Conservation (phyloP, 2,797 vertebrate species). For the Spea hammondii region DNA sequence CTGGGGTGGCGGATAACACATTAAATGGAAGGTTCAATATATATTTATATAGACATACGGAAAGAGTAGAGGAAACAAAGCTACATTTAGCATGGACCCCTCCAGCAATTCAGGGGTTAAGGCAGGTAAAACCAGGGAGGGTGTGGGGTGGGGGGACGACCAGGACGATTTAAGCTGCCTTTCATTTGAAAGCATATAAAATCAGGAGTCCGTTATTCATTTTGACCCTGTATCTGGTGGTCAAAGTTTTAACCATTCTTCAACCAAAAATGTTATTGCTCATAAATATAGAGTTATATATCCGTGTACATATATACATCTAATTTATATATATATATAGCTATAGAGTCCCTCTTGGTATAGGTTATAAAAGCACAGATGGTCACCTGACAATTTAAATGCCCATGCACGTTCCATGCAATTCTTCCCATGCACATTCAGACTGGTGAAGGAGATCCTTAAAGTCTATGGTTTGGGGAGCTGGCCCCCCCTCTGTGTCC, state of each 20-base stretch:
- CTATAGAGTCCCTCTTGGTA: conserved; percentile 43
- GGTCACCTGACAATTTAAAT: conserved; percentile 53
- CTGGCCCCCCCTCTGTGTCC: conserved; percentile 29
- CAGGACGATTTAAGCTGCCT: conserved; percentile 36
- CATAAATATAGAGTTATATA: conserved; percentile 53
- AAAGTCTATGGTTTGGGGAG: conserved; percentile 34
- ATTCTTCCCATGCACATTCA: conserved; percentile 52
- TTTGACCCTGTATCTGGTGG: conserved; percentile 33
- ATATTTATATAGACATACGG: conserved; percentile 5
- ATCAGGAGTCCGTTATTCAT: conserved; percentile 29
- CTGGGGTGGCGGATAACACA: conserved; percentile 21
- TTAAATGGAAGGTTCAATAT: conserved; percentile 28
- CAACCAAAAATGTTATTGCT: conserved; percentile 52
- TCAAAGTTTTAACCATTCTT: conserved; percentile 42
- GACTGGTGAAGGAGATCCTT: conserved; percentile 38
- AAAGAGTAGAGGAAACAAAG: conserved; percentile 18
- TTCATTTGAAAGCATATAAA: conserved; percentile 34
- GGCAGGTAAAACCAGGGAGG: conserved; percentile 32
- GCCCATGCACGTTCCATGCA: conserved; percentile 53
- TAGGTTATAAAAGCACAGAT: conserved; percentile 51
- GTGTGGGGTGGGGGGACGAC: not conserved
- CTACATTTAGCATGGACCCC: conserved; percentile 42
- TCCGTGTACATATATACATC: conserved; percentile 49
- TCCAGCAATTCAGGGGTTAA: conserved; percentile 40
- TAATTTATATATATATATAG: conserved; percentile 46